Conservation (phyloP, 1,140 invertebrate species). For the Drosophila parabipectinata region DNA sequence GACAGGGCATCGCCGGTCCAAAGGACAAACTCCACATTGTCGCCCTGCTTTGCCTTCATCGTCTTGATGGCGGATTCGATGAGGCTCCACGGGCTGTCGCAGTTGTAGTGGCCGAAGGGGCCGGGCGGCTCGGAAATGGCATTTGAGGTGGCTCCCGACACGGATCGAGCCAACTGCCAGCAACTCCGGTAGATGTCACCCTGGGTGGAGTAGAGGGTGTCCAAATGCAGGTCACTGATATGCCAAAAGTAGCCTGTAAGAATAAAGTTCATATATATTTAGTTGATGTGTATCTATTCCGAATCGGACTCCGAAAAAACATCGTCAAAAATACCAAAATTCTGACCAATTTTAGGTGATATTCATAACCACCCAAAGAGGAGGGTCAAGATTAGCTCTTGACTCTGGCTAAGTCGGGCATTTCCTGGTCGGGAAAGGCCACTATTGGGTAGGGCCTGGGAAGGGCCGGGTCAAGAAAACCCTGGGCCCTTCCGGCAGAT, state of each 20-base stretch:
- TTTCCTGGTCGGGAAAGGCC: slow-evolving; percentile 63
- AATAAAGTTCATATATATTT: too few relatives aligned
- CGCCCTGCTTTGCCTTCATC: slow-evolving; percentile 91
- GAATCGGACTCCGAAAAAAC: too few relatives aligned
- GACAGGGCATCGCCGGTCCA: slow-evolving; percentile 94
- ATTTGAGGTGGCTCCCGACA: slow-evolving; percentile 18
- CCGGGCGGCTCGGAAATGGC: slow-evolving; percentile 84
- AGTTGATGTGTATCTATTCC: too few relatives aligned
- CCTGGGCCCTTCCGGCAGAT: slow-evolving; percentile 3
- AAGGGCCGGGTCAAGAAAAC: slow-evolving; percentile 34
- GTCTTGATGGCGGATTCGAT: slow-evolving; percentile 92
- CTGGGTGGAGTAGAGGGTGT: slow-evolving; percentile 90
- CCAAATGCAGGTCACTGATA: slow-evolving; percentile 95
- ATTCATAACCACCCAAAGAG: background rate
- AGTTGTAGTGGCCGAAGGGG: slow-evolving; percentile 92
- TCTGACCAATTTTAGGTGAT: slow-evolving; percentile 3
- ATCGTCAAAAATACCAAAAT: background rate
- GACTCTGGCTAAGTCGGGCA: slow-evolving; percentile 43
- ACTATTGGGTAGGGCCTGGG: slow-evolving; percentile 36
- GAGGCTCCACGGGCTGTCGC: slow-evolving; percentile 93
- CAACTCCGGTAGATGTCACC: slow-evolving; percentile 87
- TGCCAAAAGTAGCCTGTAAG: slow-evolving; percentile 96
- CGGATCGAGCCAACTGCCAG: slow-evolving; percentile 79
- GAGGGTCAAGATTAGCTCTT: slow-evolving; percentile 34
- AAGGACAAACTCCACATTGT: slow-evolving; percentile 95